These are phyloP conservation scores for Aplocera efformata DNA, from an alignment of 2,888 invertebrate species.

Conservation along the genomic window DNA sequence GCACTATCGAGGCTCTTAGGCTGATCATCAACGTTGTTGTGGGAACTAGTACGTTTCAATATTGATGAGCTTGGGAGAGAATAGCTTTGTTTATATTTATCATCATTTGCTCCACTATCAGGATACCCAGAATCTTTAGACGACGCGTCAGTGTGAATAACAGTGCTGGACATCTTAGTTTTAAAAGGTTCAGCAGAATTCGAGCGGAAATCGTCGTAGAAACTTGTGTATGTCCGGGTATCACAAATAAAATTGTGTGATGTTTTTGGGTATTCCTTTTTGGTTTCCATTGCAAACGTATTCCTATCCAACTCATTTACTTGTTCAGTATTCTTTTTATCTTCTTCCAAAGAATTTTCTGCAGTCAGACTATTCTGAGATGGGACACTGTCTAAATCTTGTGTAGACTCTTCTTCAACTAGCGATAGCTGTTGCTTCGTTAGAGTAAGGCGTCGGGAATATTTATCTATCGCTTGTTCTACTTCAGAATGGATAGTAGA, in stretches of 20 bases:
- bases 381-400: slow-evolving; percentile 67
- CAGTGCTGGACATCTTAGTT: slow-evolving; percentile 54
- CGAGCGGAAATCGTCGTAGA: slow-evolving; percentile 61
- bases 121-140: slow-evolving; percentile 73
- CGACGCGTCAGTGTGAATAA: slow-evolving; percentile 58
- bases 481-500: slow-evolving; percentile 45
- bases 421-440: slow-evolving; percentile 70
- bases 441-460: slow-evolving; percentile 48
- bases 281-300: slow-evolving; percentile 33
- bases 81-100: slow-evolving; percentile 53
- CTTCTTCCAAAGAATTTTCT: slow-evolving; percentile 48
- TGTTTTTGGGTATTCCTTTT: slow-evolving; percentile 38
- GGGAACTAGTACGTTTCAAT: slow-evolving; percentile 45
- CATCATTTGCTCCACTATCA: slow-evolving; percentile 62
- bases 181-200: slow-evolving; percentile 43
- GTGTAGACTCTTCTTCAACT: slow-evolving; percentile 75
- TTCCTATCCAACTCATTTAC: slow-evolving; percentile 32
- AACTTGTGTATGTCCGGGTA: slow-evolving; percentile 57
- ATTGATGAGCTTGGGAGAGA: slow-evolving; percentile 55
- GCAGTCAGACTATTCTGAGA: slow-evolving; percentile 63
- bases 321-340: slow-evolving; percentile 32
- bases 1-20: slow-evolving; percentile 64
- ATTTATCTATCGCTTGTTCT: slow-evolving; percentile 57
- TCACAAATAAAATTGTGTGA: slow-evolving; percentile 43
- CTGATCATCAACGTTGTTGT: slow-evolving; percentile 46